Percentiles rank a stretch among this genome's conserved stretches.
Conservation (phyloP, 1,140 invertebrate species). For the Brachionus sp. region DNA sequence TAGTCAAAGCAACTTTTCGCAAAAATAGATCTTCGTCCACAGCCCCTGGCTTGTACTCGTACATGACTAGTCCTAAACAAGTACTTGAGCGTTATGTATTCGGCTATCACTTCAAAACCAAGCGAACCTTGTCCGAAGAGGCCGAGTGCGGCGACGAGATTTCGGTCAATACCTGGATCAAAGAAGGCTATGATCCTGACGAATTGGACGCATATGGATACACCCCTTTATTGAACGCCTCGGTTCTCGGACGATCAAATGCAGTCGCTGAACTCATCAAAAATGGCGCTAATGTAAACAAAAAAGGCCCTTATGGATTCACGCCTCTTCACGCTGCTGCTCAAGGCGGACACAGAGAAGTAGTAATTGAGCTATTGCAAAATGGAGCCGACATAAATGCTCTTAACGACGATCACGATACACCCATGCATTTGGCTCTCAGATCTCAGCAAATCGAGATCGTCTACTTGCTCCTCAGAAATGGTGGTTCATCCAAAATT, state of each 20-base stretch:
- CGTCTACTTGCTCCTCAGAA: conserved; percentile 21
- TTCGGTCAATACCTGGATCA: conserved; percentile 37
- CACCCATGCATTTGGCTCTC: conserved; percentile 29
- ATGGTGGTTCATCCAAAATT: not conserved
- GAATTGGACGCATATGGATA: conserved; percentile 45
- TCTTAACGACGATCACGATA: conserved; percentile 37
- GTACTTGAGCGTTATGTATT: not conserved
- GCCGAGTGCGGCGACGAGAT: conserved; percentile 30
- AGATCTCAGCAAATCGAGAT: conserved; percentile 39
- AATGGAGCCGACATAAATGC: conserved; percentile 30
- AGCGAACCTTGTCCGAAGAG: conserved; percentile 42
- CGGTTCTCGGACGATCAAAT: not conserved
- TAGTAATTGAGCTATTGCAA: not conserved
- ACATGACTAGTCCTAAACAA: not conserved
- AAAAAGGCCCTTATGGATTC: conserved; percentile 42
- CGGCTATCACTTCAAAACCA: not conserved
- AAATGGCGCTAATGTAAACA: conserved; percentile 33
- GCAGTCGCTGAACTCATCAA: conserved; percentile 1
- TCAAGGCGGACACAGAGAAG: conserved; percentile 36
- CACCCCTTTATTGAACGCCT: conserved; percentile 40
- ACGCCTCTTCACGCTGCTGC: conserved; percentile 45
- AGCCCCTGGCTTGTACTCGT: not conserved
- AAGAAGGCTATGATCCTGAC: conserved; percentile 39
- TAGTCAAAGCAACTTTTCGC: not conserved
- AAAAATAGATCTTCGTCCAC: not conserved